Evolutionary conservation across 1,140 invertebrate genomes (phyloP), one percentile per base, ranked within the genome.

Genomic region (Teleopsis dalmanni): DNA sequence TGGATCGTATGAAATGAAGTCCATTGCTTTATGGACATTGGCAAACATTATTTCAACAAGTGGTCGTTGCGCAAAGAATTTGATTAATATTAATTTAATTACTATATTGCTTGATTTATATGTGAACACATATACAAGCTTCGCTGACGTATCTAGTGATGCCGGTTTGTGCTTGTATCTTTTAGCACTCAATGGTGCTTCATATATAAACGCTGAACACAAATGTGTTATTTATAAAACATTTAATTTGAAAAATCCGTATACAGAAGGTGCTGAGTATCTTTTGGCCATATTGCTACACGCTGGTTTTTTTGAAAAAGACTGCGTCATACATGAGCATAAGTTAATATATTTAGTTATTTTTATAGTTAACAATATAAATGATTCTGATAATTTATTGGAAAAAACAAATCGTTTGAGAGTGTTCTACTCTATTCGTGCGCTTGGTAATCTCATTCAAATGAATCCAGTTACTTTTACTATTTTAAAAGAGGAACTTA

Each of bases 21-120:
- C 53, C 14, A 53, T 51, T 8, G 60, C 57, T 25, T 46, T 70
- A 2, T 70, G 66, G 66, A 65, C 58, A 8, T 14, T 70, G 34
- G 56, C 59, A 7, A 69, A 70, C 35, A 53, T 67, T 3, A 23
- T 66, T 13, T 50, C 50, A 16, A 64, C 60, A 1, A 54, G 60
- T 23, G 31, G 22, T 0, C 25, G 55, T 55, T 0, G 43, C 50
- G 6, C 46, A 47, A 11, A 58, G 25, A 0, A 16, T n/a, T n/a
- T n/a, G n/a, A n/a, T n/a, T n/a, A n/a, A n/a, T n/a, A n/a, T n/a
- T n/a, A n/a, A n/a, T n/a, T n/a, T n/a, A n/a, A n/a, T n/a, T n/a
- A n/a, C n/a, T n/a, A n/a, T n/a, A n/a, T n/a, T n/a, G n/a, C n/a
- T n/a, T n/a, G n/a, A n/a, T n/a, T n/a, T n/a, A n/a, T n/a, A n/a